Evolutionary conservation across 2,113 vertebrate species (phyloP).

Genomic region (Forbesichthys agassizii): DNA sequence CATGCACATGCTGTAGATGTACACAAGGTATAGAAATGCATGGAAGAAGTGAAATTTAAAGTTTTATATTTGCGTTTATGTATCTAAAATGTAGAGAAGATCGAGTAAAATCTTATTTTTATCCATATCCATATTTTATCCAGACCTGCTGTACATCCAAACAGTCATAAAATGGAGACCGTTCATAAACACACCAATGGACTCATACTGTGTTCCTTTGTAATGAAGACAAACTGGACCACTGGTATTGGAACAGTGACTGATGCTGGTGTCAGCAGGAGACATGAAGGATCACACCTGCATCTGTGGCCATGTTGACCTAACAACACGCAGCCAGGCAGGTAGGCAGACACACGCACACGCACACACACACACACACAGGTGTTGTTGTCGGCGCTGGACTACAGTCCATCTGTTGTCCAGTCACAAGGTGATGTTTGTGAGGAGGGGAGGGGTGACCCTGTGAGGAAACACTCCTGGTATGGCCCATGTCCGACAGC

Average conservation of each 20-base stretch:
- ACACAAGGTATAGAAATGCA: no score
- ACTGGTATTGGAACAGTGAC: conserved; percentile 60
- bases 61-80: neutral
- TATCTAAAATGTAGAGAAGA: neutral
- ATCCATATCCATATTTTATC: neutral
- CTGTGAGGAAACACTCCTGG: conserved; percentile 51
- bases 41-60: no score
- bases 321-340: conserved; percentile 57
- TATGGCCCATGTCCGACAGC: conserved; percentile 67
- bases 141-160: neutral
- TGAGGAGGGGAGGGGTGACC: conserved; percentile 27
- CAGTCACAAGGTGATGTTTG: conserved; percentile 70
- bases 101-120: no score
- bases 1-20: no score
- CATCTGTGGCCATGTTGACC: conserved; percentile 68
- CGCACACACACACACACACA: conserved; percentile 35
- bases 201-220: conserved; percentile 20
- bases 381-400: conserved; percentile 57
- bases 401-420: conserved; percentile 75
- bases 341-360: conserved; percentile 28
- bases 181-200: conserved; percentile 6
- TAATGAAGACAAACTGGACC: conserved; percentile 44
- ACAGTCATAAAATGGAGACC: conserved; percentile 22
- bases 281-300: conserved; percentile 68
- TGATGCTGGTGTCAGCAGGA: conserved; percentile 65